phyloP scores from a whole-genome alignment of 1,140 invertebrate species.

The Calycopis cecrops region DNA sequence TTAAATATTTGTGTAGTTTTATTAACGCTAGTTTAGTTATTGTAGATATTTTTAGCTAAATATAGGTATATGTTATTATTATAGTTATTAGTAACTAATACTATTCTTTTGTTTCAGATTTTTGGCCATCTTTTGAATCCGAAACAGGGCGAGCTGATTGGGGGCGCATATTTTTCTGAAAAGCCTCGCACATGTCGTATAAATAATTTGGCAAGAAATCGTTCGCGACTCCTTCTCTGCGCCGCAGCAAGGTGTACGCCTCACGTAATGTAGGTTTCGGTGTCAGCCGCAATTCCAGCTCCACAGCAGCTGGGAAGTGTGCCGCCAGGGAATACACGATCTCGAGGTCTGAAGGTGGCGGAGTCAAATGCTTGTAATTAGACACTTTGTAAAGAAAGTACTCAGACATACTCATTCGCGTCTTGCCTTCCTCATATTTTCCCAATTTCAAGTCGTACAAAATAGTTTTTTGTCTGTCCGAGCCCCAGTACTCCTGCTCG shows the following conservation, averaged over 20 bases:
- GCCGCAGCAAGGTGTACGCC: constrained; percentile 57
- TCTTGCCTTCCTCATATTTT: constrained; percentile 53
- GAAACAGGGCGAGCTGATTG: constrained; percentile 46
- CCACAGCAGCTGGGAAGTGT: constrained; percentile 62
- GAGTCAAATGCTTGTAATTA: constrained; percentile 59
- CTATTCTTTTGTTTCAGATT: constrained; percentile 18
- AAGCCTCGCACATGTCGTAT: constrained; percentile 68
- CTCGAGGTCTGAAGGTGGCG: constrained; percentile 64
- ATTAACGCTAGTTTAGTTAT: no score
- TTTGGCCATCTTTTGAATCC: constrained; percentile 11
- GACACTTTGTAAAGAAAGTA: constrained; percentile 67
- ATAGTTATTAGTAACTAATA: no score
- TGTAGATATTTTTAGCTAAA: no score
- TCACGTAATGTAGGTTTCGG: constrained; percentile 63
- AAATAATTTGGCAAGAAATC: constrained; percentile 68
- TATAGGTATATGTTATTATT: no score
- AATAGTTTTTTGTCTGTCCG: constrained; percentile 58
- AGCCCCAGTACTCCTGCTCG: constrained; percentile 64
- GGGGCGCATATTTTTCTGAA: constrained; percentile 52
- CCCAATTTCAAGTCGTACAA: constrained; percentile 66
- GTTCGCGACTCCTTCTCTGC: constrained; percentile 55
- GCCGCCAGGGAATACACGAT: constrained; percentile 66
- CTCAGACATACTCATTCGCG: constrained; percentile 60
- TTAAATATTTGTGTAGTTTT: not conserved
- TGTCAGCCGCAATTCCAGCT: constrained; percentile 60